Percentiles rank a stretch among this genome's conserved stretches.
Conservation (phyloP, 2,113 vertebrate genomes). For the Delphinus delphis region DNA sequence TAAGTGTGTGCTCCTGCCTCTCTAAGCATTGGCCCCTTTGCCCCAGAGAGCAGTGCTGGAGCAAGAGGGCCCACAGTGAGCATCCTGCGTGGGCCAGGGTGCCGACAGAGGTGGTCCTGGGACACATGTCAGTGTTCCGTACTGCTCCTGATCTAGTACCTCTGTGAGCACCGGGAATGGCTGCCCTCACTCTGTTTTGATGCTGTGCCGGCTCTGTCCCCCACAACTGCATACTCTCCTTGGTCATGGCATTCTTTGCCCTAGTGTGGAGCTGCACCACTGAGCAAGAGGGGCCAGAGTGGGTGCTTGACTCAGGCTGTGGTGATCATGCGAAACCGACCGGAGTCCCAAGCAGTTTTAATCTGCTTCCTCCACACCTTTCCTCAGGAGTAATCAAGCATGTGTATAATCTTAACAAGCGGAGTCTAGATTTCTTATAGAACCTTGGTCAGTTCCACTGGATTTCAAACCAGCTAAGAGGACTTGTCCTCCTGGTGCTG, state of each 20-base stretch:
- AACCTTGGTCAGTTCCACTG: neutral
- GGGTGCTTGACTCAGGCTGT: neutral
- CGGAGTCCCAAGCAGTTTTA: neutral
- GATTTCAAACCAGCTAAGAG: neutral
- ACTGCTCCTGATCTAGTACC: neutral
- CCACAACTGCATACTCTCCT: neutral
- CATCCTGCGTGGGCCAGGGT: neutral
- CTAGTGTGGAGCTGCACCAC: neutral
- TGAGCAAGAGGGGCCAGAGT: neutral
- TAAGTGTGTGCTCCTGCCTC: neutral
- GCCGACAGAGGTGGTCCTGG: neutral
- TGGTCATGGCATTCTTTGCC: neutral
- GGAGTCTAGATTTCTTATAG: neutral
- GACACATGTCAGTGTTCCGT: neutral
- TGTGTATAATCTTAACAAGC: neutral
- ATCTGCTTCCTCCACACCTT: neutral
- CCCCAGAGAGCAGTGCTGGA: neutral
- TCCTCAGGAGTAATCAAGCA: neutral
- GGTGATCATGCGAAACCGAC: neutral
- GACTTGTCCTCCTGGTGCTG: neutral
- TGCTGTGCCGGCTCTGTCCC: neutral
- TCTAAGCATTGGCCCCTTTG: neutral
- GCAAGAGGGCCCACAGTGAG: rapidly evolving
- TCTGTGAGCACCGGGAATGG: neutral
- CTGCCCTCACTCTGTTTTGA: neutral